Conservation (phyloP, 2,113 vertebrate species). For the Psephotus haematonotus region DNA sequence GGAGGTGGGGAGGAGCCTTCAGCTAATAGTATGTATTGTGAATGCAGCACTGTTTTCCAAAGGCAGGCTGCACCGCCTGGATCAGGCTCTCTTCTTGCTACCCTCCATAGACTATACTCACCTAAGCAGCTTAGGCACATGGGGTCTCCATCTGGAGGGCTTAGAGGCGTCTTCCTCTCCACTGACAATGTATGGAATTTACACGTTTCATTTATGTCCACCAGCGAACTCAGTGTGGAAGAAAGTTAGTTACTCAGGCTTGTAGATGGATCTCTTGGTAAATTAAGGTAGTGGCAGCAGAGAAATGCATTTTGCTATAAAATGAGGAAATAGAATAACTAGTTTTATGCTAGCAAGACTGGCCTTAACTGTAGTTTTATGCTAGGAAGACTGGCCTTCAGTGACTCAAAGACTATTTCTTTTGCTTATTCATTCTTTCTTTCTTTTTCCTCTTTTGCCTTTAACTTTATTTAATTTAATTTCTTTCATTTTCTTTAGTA, state of each 20-base stretch:
- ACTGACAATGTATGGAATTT: background rate
- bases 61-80: background rate
- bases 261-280: background rate
- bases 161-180: background rate
- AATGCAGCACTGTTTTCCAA: background rate
- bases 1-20: background rate
- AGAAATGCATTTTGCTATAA: background rate
- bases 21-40: background rate
- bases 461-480: background rate
- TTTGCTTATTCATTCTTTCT: background rate
- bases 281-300: background rate
- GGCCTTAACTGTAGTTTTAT: background rate
- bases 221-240: background rate
- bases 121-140: accelerated
- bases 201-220: background rate
- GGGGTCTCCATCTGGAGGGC: background rate
- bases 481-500: background rate
- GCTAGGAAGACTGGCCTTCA: background rate
- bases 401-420: background rate
- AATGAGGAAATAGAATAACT: background rate
- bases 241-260: background rate
- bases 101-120: background rate
- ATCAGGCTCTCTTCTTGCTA: background rate
- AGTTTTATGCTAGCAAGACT: too few species aligned
- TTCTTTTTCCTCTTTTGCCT: background rate